Percentiles rank a stretch among this genome's conserved stretches.
Evolutionary conservation across 2,888 invertebrate genomes (phyloP).

Genomic region (Hartigia nigra): DNA sequence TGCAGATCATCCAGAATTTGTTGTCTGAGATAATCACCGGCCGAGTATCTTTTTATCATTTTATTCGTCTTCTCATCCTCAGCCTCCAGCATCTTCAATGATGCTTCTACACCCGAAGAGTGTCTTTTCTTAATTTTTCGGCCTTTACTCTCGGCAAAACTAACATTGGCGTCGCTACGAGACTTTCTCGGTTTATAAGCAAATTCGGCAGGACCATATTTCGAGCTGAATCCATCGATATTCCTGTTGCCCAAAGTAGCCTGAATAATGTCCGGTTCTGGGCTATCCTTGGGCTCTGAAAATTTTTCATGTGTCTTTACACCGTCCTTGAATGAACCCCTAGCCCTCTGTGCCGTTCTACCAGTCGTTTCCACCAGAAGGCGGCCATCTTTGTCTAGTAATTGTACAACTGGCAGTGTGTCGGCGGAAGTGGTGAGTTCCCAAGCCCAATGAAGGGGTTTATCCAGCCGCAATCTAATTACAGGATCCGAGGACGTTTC

Average conservation of each 20-base stretch:
- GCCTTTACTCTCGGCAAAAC: background rate
- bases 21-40: constrained; percentile 54
- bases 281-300: constrained; percentile 14
- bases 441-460: constrained; percentile 58
- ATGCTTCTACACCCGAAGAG: constrained; percentile 35
- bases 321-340: constrained; percentile 54
- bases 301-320: constrained; percentile 48
- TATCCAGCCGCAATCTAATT: constrained; percentile 54
- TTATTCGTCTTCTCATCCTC: background rate
- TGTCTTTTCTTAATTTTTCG: constrained; percentile 35
- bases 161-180: constrained; percentile 47
- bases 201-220: constrained; percentile 42
- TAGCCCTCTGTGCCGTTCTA: constrained; percentile 55
- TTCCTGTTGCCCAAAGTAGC: constrained; percentile 44
- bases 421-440: constrained; percentile 57
- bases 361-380: constrained; percentile 56
- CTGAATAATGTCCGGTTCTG: background rate
- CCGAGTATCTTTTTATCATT: constrained; percentile 44
- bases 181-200: constrained; percentile 48
- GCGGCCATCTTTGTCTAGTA: constrained; percentile 55
- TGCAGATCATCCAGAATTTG: constrained; percentile 52
- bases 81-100: constrained; percentile 20
- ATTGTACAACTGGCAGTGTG: constrained; percentile 52
- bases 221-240: constrained; percentile 53
- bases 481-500: constrained; percentile 44